These are phyloP conservation scores for Paedocypris micromegethes DNA, from an alignment of 2,797 vertebrate species.

Conservation along the genomic window DNA sequence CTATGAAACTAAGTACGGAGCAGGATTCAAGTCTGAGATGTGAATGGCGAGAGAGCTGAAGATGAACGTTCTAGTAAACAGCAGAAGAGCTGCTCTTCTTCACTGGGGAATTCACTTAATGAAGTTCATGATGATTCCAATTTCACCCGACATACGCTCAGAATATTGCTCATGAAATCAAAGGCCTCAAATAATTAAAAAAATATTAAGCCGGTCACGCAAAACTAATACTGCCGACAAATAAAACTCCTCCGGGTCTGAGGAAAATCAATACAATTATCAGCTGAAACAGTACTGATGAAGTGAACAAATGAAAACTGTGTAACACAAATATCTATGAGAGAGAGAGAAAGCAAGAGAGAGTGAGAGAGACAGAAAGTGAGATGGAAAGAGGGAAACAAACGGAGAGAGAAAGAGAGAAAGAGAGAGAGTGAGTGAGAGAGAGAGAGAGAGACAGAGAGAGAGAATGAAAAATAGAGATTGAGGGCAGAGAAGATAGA, in stretches of 20 bases:
- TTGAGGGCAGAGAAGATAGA: too few species aligned
- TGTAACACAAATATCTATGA: background rate
- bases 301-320: constrained; percentile 10
- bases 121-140: constrained; percentile 19
- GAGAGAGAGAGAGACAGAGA: too few species aligned
- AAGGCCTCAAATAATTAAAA: background rate
- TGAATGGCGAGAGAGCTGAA: constrained; percentile 1
- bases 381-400: too few species aligned
- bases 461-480: too few species aligned
- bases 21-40: background rate
- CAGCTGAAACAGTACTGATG: background rate
- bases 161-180: background rate
- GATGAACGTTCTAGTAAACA: background rate
- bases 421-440: too few species aligned
- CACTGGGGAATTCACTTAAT: constrained; percentile 9
- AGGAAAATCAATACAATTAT: constrained; percentile 5
- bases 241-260: background rate
- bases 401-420: too few species aligned
- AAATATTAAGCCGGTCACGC: background rate
- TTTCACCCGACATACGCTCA: background rate
- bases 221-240: background rate
- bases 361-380: too few species aligned
- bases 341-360: too few species aligned
- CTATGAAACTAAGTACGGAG: too few species aligned
- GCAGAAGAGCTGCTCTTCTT: constrained; percentile 1